Base-by-base conservation (phyloP, 2,113 vertebrate species). In the Hemicordylus capensis region DNA sequence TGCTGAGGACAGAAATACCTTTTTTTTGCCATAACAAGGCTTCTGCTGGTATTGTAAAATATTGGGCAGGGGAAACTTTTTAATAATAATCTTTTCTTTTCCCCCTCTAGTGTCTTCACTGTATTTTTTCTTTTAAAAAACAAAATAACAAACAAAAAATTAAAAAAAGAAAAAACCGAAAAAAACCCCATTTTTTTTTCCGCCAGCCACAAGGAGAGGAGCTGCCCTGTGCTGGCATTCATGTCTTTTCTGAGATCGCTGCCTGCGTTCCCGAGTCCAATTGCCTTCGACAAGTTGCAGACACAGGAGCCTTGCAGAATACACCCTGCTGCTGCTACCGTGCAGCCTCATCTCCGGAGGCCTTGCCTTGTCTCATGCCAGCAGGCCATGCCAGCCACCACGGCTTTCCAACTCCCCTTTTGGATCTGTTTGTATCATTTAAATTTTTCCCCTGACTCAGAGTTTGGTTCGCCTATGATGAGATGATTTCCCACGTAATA, bases 111-210 rank as follows among this genome's bases (percentile, higher is more conserved):
- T 96, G 95, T 97, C 96, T 97, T 96, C 96, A 96, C 97, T 97
- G 96, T 97, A 96, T 97, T 96, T 97, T 54, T 96, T 95, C 93
- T 96, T 96, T 90, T 89, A 95, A 95, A 95, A 94, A 93, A 91
- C 70, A 80, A 90, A 94, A 94, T 94, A 83, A 87, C 87, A 81
- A 81, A 89, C 76, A 56, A 80, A 79, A 87, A 77, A 51, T 90
- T 92, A 89, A 91, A 89, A 90, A 93, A 88, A 93, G 88, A 86
- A 86, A 85, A 64, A 76, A 19, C 24, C 14, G 54, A 77, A 69
- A 90, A 42, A 76, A 87, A 72, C 28, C 81, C 88, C 83, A 74
- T 92, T 69, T 90, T 93, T 93, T 87, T 88, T 93, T 91, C 93
- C 92, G 94, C 96, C 95, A 94, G 95, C 3, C 63, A 90, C 59